Evolutionary conservation across 1,140 invertebrate species (phyloP).

Genomic region (Drosophila arizonae): DNA sequence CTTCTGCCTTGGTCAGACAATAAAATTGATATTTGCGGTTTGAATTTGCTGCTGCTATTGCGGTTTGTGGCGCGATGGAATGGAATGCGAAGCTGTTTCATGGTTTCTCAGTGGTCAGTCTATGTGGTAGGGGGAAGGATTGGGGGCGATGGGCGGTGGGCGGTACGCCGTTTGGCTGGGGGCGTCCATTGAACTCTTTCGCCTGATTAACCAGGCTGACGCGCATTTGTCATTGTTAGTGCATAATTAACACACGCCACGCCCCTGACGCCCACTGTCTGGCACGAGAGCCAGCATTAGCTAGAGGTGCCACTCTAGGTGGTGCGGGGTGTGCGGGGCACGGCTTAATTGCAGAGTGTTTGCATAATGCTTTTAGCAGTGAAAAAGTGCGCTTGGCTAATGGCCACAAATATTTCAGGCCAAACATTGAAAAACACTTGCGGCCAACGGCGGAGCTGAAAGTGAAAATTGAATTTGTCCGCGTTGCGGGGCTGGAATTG

Average conservation of each 20-base stretch:
- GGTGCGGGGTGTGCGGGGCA: slow-evolving; percentile 6
- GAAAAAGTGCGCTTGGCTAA: slow-evolving; percentile 68
- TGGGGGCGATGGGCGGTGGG: not conserved
- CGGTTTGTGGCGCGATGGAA: slow-evolving; percentile 32
- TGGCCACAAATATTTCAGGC: slow-evolving; percentile 77
- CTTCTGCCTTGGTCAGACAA: slow-evolving; percentile 46
- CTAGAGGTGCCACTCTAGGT: not conserved
- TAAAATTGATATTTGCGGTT: slow-evolving; percentile 79
- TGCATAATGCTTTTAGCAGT: slow-evolving; percentile 78
- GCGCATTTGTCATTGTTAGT: slow-evolving; percentile 76
- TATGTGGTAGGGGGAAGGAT: not conserved
- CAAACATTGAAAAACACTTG: slow-evolving; percentile 81
- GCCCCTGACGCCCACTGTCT: slow-evolving; percentile 39
- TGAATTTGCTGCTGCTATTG: slow-evolving; percentile 29
- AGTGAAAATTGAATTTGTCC: slow-evolving; percentile 67
- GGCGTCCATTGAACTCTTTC: slow-evolving; percentile 40
- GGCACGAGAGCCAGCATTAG: slow-evolving; percentile 33
- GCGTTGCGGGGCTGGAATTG: not conserved
- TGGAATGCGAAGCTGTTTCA: slow-evolving; percentile 6
- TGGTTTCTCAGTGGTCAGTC: slow-evolving; percentile 18
- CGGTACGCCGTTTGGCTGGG: not conserved
- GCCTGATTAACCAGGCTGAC: slow-evolving; percentile 44
- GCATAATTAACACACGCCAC: slow-evolving; percentile 74
- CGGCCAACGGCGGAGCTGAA: slow-evolving; percentile 40
- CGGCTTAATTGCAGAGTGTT: slow-evolving; percentile 76